phyloP scores from a whole-genome alignment of 1,140 invertebrate genomes.

The Caenorhabditis inopinata region DNA sequence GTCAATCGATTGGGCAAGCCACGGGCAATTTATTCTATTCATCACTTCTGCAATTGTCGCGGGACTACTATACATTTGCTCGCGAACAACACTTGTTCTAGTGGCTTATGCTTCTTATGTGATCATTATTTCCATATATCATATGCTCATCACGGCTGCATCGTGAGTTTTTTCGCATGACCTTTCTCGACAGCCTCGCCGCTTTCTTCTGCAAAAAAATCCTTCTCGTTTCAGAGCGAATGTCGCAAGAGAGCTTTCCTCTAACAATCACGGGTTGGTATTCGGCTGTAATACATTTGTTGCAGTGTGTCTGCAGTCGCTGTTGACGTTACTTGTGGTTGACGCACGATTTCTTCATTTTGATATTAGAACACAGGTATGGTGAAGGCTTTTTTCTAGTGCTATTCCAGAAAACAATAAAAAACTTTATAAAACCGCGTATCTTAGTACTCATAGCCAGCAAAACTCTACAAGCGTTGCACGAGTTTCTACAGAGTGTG shows the following conservation, averaged over 20 bases:
- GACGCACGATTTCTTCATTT: slow-evolving; percentile 17
- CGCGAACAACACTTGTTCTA: background rate
- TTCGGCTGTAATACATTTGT: slow-evolving; percentile 46
- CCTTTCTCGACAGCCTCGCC: too few relatives aligned
- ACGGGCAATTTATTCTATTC: slow-evolving; percentile 31
- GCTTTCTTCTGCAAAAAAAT: too few relatives aligned
- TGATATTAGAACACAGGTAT: background rate
- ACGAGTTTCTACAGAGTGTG: too few relatives aligned
- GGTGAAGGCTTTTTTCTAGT: too few relatives aligned
- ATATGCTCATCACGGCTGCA: slow-evolving; percentile 46
- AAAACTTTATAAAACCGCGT: too few relatives aligned
- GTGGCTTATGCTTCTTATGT: slow-evolving; percentile 39
- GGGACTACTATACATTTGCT: background rate
- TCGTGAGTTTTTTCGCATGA: slow-evolving; percentile 22
- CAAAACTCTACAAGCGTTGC: too few relatives aligned
- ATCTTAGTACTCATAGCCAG: too few relatives aligned
- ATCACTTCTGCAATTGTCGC: slow-evolving; percentile 33
- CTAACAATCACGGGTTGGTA: slow-evolving; percentile 38
- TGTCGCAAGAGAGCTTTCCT: slow-evolving; percentile 33
- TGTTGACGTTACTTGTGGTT: slow-evolving; percentile 18
- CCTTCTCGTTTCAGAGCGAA: slow-evolving; percentile 44
- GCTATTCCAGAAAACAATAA: too few relatives aligned
- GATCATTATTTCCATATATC: slow-evolving; percentile 29
- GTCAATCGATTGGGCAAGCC: slow-evolving; percentile 33
- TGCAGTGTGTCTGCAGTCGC: slow-evolving; percentile 35